Evolutionary conservation across 2,797 vertebrate genomes (phyloP), one percentile per base, ranked within the genome.

Genomic region (Phrynocephalus forsythii): DNA sequence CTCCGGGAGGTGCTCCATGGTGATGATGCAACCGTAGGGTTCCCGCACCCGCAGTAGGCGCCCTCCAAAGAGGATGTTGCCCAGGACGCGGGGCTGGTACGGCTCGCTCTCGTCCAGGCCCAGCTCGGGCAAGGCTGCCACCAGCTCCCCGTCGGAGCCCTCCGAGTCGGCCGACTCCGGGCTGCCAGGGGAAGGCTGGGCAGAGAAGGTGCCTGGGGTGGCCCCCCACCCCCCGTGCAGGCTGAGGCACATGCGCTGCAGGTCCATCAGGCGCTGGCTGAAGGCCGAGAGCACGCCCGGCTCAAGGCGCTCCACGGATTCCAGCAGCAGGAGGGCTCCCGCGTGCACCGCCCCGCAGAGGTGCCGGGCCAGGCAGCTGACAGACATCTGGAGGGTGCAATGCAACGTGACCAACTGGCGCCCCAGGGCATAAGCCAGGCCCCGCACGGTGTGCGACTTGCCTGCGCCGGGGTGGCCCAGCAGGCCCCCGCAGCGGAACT

Each of bases 271-370:
- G 79, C 95, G 94, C 73, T 98, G 97, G 66, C 96, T 97, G 56
- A 98, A 92, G 33, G 95, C 88, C 0, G 96, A 97, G 79, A 98
- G 95, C 16, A 96, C 90, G 3, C 93, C 93, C 5, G 90, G 93
- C 67, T 94, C 93, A 72, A 99, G 91, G 6, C 78, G 93, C 82
- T 98, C 95, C 10, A 95, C 96, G 68, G 93, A 95, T n/a, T 97
- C 95, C 82, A 98, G 86, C 10, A 98, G 88, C 79, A 99, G 95
- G 97, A 97, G 97, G 1, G 97, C 97, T 13, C 98, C 98, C 1
- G 95, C 91, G 85, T 97, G 97, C 48, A 98, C 95, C 4, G 98
- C 97, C 18, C 98, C 98, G 0, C 95, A 87, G 72, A 98, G 93
- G 95, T 97, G 95, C 79, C 92, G 96, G 73, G 96, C 94, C 91